Conservation (phyloP, 2,113 vertebrate genomes). For the Cinclus cinclus region DNA sequence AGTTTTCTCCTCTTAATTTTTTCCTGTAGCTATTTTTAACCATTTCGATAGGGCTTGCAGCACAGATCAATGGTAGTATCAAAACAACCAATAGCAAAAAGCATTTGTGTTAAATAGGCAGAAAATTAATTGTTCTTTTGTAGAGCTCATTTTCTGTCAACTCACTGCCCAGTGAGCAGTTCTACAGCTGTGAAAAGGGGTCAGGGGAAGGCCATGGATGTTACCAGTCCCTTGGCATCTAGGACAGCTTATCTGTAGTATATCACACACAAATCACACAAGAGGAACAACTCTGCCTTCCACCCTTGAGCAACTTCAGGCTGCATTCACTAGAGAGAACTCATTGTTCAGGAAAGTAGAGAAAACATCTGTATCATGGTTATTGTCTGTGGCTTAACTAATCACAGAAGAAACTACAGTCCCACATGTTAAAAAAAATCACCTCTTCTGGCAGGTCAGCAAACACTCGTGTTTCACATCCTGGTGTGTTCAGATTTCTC, state of each 20-base stretch:
- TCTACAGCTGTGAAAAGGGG: neutral
- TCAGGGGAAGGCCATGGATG: neutral
- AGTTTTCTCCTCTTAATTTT: neutral
- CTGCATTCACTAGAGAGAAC: neutral
- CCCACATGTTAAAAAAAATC: neutral
- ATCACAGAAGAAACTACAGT: neutral
- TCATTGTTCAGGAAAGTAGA: neutral
- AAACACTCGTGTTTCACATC: neutral
- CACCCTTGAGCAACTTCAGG: neutral
- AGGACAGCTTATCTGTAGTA: neutral
- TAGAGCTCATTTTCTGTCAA: neutral
- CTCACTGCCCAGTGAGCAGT: neutral
- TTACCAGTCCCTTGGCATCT: neutral
- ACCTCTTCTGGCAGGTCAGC: neutral
- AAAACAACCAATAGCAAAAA: neutral
- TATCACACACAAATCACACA: neutral
- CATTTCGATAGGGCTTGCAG: neutral
- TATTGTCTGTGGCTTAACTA: neutral
- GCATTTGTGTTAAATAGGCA: neutral
- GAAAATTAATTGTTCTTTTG: neutral
- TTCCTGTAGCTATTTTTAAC: neutral
- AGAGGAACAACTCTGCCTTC: neutral
- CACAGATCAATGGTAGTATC: neutral
- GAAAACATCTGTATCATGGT: neutral
- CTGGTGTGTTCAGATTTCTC: neutral